phyloP scores from a whole-genome alignment of 2,113 vertebrate genomes.

The Sigmodon hispidus region DNA sequence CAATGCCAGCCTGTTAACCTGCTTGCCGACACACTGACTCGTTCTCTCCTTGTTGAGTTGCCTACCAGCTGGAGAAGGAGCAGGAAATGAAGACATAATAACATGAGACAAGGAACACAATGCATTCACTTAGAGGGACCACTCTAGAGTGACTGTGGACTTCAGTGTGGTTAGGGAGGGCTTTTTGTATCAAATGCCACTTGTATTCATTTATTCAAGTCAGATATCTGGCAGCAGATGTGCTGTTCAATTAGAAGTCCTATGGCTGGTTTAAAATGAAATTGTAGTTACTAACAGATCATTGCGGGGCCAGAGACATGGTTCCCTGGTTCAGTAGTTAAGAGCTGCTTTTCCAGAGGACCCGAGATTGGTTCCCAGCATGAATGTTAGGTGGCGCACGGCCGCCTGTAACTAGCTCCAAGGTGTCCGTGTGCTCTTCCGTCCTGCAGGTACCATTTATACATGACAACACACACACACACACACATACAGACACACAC shows the following conservation, averaged over 20 bases:
- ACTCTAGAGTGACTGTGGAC: not conserved
- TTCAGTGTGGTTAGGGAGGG: not conserved
- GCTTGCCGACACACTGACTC: not conserved
- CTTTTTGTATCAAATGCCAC: not conserved
- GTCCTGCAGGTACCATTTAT: not conserved
- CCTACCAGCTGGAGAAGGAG: constrained; percentile 26
- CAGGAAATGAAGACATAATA: not conserved
- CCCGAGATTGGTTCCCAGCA: not conserved
- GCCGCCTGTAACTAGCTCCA: not conserved
- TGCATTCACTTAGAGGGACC: not conserved
- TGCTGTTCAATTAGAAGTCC: constrained; percentile 20
- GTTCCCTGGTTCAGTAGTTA: not conserved
- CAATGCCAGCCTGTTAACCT: not conserved
- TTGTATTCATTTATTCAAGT: not conserved
- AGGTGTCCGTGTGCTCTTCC: not conserved
- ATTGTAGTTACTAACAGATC: constrained; percentile 6
- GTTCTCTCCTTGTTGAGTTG: constrained; percentile 7
- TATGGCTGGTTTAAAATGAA: constrained; percentile 33
- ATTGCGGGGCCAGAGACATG: not conserved
- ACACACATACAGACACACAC: not conserved
- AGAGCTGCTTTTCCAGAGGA: not conserved
- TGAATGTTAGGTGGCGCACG: not conserved
- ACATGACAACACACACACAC: not conserved
- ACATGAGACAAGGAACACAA: not conserved
- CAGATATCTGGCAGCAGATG: constrained; percentile 2